Evolutionary conservation across 2,797 vertebrate species (phyloP), one percentile per base, ranked within the genome.

Genomic region (Euthynnus affinis): DNA sequence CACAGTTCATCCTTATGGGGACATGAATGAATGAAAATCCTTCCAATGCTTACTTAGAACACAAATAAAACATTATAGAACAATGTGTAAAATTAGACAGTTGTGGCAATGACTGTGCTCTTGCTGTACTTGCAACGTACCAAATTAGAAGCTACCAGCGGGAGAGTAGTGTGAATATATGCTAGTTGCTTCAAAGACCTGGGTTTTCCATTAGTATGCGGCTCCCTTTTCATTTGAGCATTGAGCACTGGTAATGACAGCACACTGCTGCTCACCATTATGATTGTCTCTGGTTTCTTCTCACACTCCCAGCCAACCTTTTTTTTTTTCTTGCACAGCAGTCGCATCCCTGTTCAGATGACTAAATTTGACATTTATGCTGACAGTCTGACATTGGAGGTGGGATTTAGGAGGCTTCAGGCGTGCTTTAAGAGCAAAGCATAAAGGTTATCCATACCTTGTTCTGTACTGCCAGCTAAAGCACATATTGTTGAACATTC

Each of bases 361-460:
- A 80, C 67, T 59, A 46, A 15, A 76, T 70, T 61, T 59, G 62
- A 69, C 57, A 72, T 82, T 71, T 81, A 23, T 68, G 34, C 58
- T 65, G 76, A 72, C 59, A 69, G 62, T 70, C 49, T 29, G 48
- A 34, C 0, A 14, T 78, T 44, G 52, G 48, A 69, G 61, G 55
- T 77, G 48, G 44, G 59, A 71, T 73, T 76, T 63, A 22, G 22
- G 8, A 55, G 32, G 56, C 23, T 53, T 74, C 42, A 13, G 15
- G 44, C 25, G 48, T 1, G 22, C 63, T 61, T 65, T 81, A 14
- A 78, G n/a, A 20, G 18, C 76, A 52, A n/a, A 49, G 51, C 9
- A 3, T 73, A 69, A 81, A 82, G 58, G 74, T 81, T 80, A 77
- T 66, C 48, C 25, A 34, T 75, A 69, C 55, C 46, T 75, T 76